Evolutionary conservation across 2,797 vertebrate species (phyloP).

Genomic region (Rhynchonycteris naso): DNA sequence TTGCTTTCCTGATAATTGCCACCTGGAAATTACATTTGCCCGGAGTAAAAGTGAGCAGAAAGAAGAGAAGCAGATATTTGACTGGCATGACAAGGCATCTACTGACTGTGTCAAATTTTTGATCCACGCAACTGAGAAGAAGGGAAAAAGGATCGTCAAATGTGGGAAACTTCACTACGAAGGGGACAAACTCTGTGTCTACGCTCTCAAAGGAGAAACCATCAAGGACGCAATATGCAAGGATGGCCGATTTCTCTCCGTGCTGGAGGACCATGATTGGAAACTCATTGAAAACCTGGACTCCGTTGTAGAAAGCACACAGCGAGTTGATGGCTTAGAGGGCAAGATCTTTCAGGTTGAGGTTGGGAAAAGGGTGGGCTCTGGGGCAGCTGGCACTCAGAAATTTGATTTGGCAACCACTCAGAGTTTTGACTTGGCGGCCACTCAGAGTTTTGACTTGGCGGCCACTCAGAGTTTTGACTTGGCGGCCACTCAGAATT

Average conservation of each 20-base stretch:
- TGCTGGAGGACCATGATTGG: conserved; percentile 23
- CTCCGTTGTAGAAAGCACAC: background rate
- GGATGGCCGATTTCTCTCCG: conserved; percentile 63
- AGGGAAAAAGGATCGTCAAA: background rate
- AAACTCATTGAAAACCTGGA: background rate
- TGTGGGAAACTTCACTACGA: background rate
- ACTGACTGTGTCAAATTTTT: conserved; percentile 65
- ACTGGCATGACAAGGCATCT: background rate
- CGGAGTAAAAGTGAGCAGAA: background rate
- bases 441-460: too few species aligned
- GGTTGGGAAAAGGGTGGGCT: fast-evolving
- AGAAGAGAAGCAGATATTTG: background rate
- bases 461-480: too few species aligned
- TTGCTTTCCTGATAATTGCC: conserved; percentile 34
- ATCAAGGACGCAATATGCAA: conserved; percentile 50
- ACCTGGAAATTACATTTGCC: background rate
- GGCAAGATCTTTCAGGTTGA: conserved; percentile 10
- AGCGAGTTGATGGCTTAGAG: background rate
- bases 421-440: background rate
- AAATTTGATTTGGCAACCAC: too few species aligned
- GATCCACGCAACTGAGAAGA: background rate
- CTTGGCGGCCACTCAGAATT: too few species aligned
- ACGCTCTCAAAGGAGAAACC: conserved; percentile 64
- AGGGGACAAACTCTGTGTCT: conserved; percentile 45
- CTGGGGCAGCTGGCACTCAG: fast-evolving